These are phyloP conservation scores for Steatornis caripensis DNA, from an alignment of 2,113 vertebrate species.

Conservation along the genomic window DNA sequence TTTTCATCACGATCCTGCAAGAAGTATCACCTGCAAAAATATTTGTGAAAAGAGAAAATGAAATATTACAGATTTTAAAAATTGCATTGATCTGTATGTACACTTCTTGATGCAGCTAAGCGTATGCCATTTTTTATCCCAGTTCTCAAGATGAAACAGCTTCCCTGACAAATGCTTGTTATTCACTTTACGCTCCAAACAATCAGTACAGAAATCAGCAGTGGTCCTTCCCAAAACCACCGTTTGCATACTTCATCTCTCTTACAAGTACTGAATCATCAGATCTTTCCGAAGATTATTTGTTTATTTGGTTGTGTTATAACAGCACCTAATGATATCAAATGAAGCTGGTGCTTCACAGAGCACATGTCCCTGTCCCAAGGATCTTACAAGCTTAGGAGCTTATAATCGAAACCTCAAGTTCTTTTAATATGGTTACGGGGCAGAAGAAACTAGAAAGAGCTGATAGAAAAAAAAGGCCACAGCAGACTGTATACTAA, in stretches of 20 bases:
- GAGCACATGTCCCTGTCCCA: not conserved
- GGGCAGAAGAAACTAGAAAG: not conserved
- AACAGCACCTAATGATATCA: not conserved
- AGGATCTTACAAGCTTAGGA: not conserved
- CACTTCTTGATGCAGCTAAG: not conserved
- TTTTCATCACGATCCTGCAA: not conserved
- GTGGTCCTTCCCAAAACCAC: not conserved
- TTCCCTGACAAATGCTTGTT: not conserved
- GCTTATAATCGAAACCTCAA: not conserved
- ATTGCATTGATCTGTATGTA: not conserved
- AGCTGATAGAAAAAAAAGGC: not conserved
- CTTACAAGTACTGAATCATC: not conserved
- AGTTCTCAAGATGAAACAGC: not conserved
- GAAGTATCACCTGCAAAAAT: not conserved
- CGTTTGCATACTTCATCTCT: not conserved
- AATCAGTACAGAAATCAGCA: not conserved
- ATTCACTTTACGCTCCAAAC: not conserved
- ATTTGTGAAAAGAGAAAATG: not conserved
- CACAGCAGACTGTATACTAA: not conserved
- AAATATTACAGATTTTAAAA: not conserved
- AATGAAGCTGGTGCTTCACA: not conserved
- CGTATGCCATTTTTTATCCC: not conserved
- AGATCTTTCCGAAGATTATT: not conserved
- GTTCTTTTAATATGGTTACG: not conserved
- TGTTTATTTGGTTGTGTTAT: not conserved